phyloP scores from a whole-genome alignment of 2,113 vertebrate species.

The Pithys albifrons region DNA sequence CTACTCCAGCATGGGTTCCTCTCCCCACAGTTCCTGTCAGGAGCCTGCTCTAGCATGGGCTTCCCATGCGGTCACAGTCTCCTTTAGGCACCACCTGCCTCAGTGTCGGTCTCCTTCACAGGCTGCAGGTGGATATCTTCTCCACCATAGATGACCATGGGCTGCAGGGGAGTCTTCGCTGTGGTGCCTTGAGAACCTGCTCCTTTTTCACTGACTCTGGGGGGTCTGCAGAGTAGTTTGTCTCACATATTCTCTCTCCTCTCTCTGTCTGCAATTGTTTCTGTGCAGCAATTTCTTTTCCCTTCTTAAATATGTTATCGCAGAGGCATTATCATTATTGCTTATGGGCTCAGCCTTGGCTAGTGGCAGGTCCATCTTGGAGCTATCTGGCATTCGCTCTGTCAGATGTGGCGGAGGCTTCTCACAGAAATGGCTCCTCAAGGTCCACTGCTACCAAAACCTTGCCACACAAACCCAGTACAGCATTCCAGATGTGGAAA shows the following conservation, averaged over 20 bases:
- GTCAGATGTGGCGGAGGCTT: background rate
- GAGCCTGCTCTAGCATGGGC: background rate
- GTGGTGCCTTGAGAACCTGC: background rate
- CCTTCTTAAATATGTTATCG: background rate
- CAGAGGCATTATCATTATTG: background rate
- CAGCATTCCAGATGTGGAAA: background rate
- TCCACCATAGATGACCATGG: background rate
- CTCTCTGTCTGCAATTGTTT: background rate
- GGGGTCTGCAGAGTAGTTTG: background rate
- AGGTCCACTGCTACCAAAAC: background rate
- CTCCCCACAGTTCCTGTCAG: background rate
- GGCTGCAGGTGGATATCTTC: too few species aligned
- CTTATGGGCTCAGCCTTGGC: background rate
- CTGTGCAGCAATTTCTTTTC: background rate
- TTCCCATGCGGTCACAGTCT: background rate
- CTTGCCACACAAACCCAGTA: background rate
- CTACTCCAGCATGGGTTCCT: background rate
- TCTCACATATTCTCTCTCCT: background rate
- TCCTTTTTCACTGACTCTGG: background rate
- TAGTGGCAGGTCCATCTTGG: background rate
- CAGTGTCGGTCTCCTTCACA: fast-evolving
- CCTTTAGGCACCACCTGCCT: background rate
- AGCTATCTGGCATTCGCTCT: background rate
- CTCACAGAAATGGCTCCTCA: background rate
- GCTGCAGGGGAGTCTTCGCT: background rate